Conservation (phyloP, 2,888 invertebrate genomes). For the Teinopalpus imperialis region DNA sequence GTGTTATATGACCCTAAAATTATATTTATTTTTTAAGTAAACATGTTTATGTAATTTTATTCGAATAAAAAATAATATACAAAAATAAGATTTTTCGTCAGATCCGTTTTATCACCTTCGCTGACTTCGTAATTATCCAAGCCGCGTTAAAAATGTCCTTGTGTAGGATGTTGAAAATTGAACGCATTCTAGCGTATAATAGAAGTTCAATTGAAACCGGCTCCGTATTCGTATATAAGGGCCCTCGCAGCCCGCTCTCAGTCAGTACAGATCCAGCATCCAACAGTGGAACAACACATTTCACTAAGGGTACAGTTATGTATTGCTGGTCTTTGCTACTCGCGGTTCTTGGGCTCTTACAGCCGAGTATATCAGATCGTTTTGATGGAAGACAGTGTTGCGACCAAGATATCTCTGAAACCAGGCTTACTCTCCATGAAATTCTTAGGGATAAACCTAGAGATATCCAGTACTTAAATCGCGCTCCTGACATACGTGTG, state of each 20-base stretch:
- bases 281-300: constrained; percentile 43
- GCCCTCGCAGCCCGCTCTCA: constrained; percentile 30
- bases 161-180: constrained; percentile 71
- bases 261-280: constrained; percentile 64
- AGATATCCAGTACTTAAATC: background rate
- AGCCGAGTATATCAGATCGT: constrained; percentile 59
- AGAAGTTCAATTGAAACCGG: constrained; percentile 51
- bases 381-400: constrained; percentile 70
- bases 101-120: background rate
- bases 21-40: too few species aligned
- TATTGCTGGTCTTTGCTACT: constrained; percentile 75
- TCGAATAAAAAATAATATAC: too few species aligned
- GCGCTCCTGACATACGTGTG: constrained; percentile 11
- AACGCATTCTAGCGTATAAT: constrained; percentile 74
- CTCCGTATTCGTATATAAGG: constrained; percentile 57
- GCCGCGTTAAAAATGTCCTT: constrained; percentile 18
- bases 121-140: constrained; percentile 4
- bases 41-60: too few species aligned
- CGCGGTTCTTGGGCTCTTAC: constrained; percentile 64
- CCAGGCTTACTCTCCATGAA: background rate
- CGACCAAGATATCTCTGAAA: constrained; percentile 30
- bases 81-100: too few species aligned
- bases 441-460: constrained; percentile 1
- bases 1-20: too few species aligned
- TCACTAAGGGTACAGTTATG: constrained; percentile 61